These are phyloP conservation scores for Tachysurus vachellii DNA, from an alignment of 2,113 vertebrate species.

Conservation along the genomic window DNA sequence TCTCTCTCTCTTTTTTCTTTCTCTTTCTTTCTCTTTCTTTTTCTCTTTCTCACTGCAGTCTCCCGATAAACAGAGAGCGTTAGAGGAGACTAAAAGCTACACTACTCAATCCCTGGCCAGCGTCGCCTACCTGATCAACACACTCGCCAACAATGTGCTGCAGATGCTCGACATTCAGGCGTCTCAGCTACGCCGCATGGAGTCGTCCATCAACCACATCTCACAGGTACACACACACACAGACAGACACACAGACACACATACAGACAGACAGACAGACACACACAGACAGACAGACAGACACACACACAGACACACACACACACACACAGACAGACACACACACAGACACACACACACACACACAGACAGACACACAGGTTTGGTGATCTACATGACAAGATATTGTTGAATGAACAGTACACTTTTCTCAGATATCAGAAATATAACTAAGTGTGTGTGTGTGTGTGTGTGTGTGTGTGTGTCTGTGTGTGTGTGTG, in stretches of 20 bases:
- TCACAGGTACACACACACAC: conserved; percentile 80
- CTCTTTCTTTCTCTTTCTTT: not conserved
- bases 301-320: no score
- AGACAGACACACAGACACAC: conserved; percentile 14
- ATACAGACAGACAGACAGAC: no score
- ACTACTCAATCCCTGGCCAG: conserved; percentile 97
- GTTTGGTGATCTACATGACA: no score
- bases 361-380: no score
- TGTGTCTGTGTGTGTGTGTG: no score
- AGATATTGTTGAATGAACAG: no score
- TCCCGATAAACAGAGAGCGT: conserved; percentile 92
- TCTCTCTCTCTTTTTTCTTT: not conserved
- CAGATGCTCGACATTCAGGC: conserved; percentile 99
- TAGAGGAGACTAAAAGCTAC: conserved; percentile 99
- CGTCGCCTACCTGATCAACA: conserved; percentile 98
- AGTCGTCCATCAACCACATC: conserved; percentile 99
- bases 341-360: no score
- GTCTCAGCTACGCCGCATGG: conserved; percentile 97
- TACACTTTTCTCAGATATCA: no score
- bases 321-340: no score
- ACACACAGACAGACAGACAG: no score
- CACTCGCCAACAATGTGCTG: conserved; percentile 98
- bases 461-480: no score
- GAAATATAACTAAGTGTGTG: no score
- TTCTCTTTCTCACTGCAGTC: conserved; percentile 72